Evolutionary conservation across 1,140 invertebrate species (phyloP).

Genomic region (Lasioglossum albipes): DNA sequence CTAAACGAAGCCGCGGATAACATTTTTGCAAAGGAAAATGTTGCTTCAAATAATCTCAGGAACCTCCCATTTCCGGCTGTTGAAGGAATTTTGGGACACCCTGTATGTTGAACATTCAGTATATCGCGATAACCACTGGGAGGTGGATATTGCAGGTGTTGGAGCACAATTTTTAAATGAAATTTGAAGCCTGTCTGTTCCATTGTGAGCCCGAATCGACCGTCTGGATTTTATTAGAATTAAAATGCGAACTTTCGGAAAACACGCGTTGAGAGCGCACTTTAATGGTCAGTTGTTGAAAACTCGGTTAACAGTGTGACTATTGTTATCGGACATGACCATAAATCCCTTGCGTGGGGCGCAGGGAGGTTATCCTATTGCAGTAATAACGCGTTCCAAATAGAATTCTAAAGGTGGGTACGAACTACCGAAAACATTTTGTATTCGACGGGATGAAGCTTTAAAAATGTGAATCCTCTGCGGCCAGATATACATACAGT

Average conservation of each 20-base stretch:
- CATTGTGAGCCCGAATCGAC: neutral
- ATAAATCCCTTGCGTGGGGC: neutral
- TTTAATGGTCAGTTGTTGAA: conserved; percentile 20
- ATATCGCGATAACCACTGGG: too few species aligned
- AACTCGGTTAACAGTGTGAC: conserved; percentile 24
- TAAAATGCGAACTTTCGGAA: conserved; percentile 19
- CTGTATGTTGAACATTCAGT: too few species aligned
- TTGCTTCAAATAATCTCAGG: too few species aligned
- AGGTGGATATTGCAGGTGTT: neutral
- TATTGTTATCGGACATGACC: conserved; percentile 13
- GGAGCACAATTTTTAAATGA: neutral
- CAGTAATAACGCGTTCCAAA: conserved; percentile 14
- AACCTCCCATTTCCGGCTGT: too few species aligned
- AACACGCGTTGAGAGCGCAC: neutral
- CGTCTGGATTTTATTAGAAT: conserved; percentile 20
- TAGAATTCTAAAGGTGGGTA: neutral
- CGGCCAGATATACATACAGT: neutral
- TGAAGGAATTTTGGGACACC: too few species aligned
- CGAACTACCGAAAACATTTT: neutral
- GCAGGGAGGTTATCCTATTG: neutral
- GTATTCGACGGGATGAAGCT: too few species aligned
- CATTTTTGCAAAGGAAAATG: too few species aligned
- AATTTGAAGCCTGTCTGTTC: neutral
- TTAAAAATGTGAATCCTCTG: neutral
- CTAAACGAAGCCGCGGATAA: too few species aligned